These are phyloP conservation scores for Periophthalmus magnuspinnatus DNA, from an alignment of 2,797 vertebrate genomes.

Conservation along the genomic window DNA sequence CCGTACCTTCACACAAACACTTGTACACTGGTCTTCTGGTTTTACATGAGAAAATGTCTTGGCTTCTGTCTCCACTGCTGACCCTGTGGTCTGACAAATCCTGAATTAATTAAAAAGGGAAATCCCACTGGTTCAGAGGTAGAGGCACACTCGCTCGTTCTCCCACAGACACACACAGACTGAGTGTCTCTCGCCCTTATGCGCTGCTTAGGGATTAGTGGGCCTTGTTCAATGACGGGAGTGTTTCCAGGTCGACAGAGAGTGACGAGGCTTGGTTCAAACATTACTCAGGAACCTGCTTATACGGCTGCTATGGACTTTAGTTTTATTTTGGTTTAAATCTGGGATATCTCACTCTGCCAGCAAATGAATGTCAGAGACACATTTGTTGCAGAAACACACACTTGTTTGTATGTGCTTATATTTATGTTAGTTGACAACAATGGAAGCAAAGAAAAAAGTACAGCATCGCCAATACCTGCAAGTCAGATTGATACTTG, in stretches of 20 bases:
- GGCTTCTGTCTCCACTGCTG: slow-evolving; percentile 72
- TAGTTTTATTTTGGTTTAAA: background rate
- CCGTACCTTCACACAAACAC: slow-evolving; percentile 39
- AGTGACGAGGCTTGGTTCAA: slow-evolving; percentile 55
- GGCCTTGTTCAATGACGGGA: slow-evolving; percentile 74
- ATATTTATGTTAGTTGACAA: too few relatives aligned
- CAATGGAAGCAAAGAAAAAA: too few relatives aligned
- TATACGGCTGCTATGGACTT: background rate
- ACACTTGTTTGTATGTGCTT: background rate
- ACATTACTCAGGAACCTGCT: slow-evolving; percentile 44
- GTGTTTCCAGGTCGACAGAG: slow-evolving; percentile 72
- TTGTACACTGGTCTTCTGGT: slow-evolving; percentile 37
- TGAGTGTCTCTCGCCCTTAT: slow-evolving; percentile 74
- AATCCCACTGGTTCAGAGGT: slow-evolving; percentile 72
- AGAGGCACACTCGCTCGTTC: slow-evolving; percentile 46
- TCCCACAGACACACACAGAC: slow-evolving; percentile 68
- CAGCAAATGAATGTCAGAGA: background rate
- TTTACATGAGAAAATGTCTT: slow-evolving; percentile 78
- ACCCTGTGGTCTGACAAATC: slow-evolving; percentile 81
- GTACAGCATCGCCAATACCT: too few relatives aligned
- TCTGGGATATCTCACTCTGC: background rate
- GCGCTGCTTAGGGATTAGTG: slow-evolving; percentile 75
- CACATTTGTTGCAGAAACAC: background rate
- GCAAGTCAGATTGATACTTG: too few relatives aligned
- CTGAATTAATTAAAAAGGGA: slow-evolving; percentile 87